Percentiles rank a stretch among this genome's conserved stretches.
Conservation (phyloP, 2,888 invertebrate genomes). For the Microchrysa polita region DNA sequence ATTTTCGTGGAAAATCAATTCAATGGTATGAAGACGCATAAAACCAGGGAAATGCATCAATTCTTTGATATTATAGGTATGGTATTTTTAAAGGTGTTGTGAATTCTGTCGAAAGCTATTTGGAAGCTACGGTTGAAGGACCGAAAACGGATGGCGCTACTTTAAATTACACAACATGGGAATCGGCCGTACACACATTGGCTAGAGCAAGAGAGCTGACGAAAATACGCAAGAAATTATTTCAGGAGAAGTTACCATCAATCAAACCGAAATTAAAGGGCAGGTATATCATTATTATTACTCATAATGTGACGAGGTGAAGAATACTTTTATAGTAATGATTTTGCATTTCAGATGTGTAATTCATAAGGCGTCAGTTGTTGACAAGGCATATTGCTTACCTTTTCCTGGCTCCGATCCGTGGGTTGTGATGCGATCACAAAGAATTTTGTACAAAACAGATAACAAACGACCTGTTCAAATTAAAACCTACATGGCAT, state of each 20-base stretch:
- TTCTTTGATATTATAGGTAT: background rate
- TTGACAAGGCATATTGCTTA: slow-evolving; percentile 70
- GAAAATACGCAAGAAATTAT: slow-evolving; percentile 74
- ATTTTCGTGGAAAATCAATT: slow-evolving; percentile 82
- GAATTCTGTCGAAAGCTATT: slow-evolving; percentile 80
- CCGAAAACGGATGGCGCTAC: slow-evolving; percentile 63
- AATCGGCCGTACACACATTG: slow-evolving; percentile 84
- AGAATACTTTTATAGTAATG: slow-evolving; percentile 23
- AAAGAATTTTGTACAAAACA: slow-evolving; percentile 76
- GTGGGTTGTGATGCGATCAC: slow-evolving; percentile 83
- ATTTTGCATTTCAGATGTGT: slow-evolving; percentile 52
- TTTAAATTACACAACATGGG: slow-evolving; percentile 89
- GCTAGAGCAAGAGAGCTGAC: slow-evolving; percentile 72
- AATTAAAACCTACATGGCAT: slow-evolving; percentile 76
- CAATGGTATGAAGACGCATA: slow-evolving; percentile 62
- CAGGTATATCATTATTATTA: slow-evolving; percentile 63
- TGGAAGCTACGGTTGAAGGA: slow-evolving; percentile 64
- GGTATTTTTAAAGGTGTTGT: slow-evolving; percentile 66
- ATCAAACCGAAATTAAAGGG: slow-evolving; percentile 71
- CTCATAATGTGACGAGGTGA: no score
- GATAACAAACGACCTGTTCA: slow-evolving; percentile 80
- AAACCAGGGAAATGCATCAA: background rate
- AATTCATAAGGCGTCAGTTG: slow-evolving; percentile 66
- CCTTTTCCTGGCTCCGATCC: slow-evolving; percentile 87
- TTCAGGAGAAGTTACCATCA: slow-evolving; percentile 70